Evolutionary conservation across 92 coral and sea anemone species (phyloP), one percentile per base, ranked within the genome.

Genomic region (Nematostella vectensis): DNA sequence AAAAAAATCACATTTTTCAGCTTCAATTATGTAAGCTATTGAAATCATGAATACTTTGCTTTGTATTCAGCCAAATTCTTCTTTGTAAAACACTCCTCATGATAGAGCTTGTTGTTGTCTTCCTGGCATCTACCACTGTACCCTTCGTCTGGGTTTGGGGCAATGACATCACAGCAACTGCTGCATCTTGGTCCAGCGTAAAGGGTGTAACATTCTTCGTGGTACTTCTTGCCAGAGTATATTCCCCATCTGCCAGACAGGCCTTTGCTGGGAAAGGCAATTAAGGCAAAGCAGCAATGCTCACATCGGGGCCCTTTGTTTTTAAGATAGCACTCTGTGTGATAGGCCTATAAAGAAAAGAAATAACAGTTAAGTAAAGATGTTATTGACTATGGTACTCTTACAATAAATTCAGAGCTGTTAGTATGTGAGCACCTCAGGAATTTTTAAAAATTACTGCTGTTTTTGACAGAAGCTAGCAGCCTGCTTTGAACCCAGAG

Each of bases 181-280:
- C 93, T 81, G 29, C 98, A 91, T 1, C 98, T 63, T 58, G 98
- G 98, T 17, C 96, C 98, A 19, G 96, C 98, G 68, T 86, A 83
- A 29, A 78, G 79, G 43, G 51, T 61, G 62, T 91, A 91, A 49
- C 98, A 91, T 40, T 91, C 98, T 63, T 91, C 98, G 19, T 91
- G 98, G 55, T 84, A 91, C 50, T 77, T 81, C 62, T 68, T 68
- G 50, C 76, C 79, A 60, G 75, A 78, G 25, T 86, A 91, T 19
- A 80, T 69, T 18, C 94, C 98, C 98, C 98, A 91, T 44, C 62
- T 77, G 0, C 98, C 98, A 13, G 98, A 81, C 31, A 91, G 59
- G 29, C 83, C 87, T 47, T 86, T 91, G 27, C 83, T 58, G 12
- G 96, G 84, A 58, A 61, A 72, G 0, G 98, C 79, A 61, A 91